Evolutionary conservation across 1,140 invertebrate species (phyloP).

Genomic region (Pachypeltis micranthus): DNA sequence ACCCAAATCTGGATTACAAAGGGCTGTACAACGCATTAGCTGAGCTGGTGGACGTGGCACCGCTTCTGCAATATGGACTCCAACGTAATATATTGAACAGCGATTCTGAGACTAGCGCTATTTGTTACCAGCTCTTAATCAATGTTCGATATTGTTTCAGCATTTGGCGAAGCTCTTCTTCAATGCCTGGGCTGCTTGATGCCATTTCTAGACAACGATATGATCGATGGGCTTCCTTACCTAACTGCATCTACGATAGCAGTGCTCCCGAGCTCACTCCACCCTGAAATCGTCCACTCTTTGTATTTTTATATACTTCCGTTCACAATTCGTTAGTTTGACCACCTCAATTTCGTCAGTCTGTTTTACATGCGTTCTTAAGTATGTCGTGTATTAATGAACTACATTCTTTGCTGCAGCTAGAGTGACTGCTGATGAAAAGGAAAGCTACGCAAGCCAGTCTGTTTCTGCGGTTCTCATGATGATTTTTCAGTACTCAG

Average conservation of each 20-base stretch:
- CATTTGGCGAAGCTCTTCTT: slow-evolving; percentile 78
- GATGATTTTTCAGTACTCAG: slow-evolving; percentile 94
- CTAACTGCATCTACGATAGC: slow-evolving; percentile 86
- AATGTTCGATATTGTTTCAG: slow-evolving; percentile 43
- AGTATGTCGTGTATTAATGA: not conserved
- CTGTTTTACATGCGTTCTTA: not conserved
- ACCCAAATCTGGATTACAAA: slow-evolving; percentile 91
- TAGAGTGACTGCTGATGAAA: slow-evolving; percentile 47
- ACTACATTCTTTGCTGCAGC: slow-evolving; percentile 36
- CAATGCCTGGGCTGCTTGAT: slow-evolving; percentile 84
- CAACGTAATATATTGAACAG: slow-evolving; percentile 62
- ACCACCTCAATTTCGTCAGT: not conserved
- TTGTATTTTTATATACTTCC: slow-evolving; percentile 94
- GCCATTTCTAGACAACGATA: slow-evolving; percentile 91
- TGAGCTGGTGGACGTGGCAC: slow-evolving; percentile 69
- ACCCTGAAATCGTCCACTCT: slow-evolving; percentile 89
- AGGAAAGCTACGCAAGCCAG: slow-evolving; percentile 75
- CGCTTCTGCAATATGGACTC: slow-evolving; percentile 69
- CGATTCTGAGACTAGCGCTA: too few species aligned
- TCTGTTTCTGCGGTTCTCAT: slow-evolving; percentile 91
- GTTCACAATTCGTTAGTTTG: slow-evolving; percentile 84
- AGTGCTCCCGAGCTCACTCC: slow-evolving; percentile 75
- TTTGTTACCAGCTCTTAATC: too few species aligned
- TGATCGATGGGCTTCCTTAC: slow-evolving; percentile 90
- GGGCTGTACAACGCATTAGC: slow-evolving; percentile 78